A percentile compares a stretch with the other conserved stretches of the same genome.
phyloP scores from a whole-genome alignment of 2,888 invertebrate genomes.

The Zygogramma bicolorata region DNA sequence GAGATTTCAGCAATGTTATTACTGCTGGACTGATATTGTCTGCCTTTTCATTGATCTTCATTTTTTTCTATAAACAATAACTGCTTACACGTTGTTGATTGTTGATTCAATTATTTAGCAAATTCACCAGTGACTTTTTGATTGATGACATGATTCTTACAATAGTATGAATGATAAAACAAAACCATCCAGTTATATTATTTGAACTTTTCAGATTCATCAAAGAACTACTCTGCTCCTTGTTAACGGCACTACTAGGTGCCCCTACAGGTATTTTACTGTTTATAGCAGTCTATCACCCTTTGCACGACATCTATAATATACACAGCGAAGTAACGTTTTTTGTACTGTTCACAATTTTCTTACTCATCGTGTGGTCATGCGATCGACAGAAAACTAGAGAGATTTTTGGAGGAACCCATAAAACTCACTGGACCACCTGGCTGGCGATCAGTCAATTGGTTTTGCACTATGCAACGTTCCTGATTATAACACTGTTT shows the following conservation, averaged over 20 bases:
- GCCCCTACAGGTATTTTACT: slow-evolving; percentile 80
- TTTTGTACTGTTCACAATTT: slow-evolving; percentile 74
- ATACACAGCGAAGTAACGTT: slow-evolving; percentile 82
- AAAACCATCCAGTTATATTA: background rate
- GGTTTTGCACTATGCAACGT: slow-evolving; percentile 74
- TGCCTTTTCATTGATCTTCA: too few relatives aligned
- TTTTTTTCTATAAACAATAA: too few relatives aligned
- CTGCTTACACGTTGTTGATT: too few relatives aligned
- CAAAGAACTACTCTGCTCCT: slow-evolving; percentile 69
- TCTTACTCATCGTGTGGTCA: slow-evolving; percentile 71
- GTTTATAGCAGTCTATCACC: slow-evolving; percentile 82
- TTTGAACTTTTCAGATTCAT: slow-evolving; percentile 64
- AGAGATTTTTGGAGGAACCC: slow-evolving; percentile 41
- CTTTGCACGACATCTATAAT: slow-evolving; percentile 76
- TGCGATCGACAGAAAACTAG: slow-evolving; percentile 70
- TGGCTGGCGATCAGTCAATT: slow-evolving; percentile 68
- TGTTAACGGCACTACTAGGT: slow-evolving; percentile 74
- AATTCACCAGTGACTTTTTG: too few relatives aligned
- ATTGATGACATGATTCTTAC: too few relatives aligned
- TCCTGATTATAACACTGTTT: slow-evolving; percentile 73
- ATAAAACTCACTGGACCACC: slow-evolving; percentile 56
- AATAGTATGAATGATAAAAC: background rate
- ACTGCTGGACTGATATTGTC: too few relatives aligned
- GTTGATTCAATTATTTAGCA: too few relatives aligned
- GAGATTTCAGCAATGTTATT: too few relatives aligned